Evolutionary conservation across 2,113 vertebrate species (phyloP).

Genomic region (Apteryx mantelli): DNA sequence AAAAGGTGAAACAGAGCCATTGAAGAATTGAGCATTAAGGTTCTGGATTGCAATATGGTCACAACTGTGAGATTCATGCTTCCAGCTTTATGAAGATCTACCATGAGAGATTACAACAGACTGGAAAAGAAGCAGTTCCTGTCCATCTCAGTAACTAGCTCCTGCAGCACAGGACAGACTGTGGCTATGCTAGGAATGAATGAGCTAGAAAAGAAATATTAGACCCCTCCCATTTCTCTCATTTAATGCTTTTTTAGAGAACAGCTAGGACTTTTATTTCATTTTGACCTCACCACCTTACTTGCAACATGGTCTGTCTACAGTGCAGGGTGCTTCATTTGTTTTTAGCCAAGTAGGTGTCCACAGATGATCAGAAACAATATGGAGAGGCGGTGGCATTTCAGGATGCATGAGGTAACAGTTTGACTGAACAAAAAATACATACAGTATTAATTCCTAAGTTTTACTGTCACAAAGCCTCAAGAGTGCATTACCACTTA

Average conservation of each 20-base stretch:
- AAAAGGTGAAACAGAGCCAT: background rate
- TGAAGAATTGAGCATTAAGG: background rate
- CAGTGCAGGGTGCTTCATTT: accelerated
- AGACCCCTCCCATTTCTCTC: background rate
- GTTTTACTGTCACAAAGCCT: background rate
- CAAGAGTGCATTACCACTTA: background rate
- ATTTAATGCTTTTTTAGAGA: background rate
- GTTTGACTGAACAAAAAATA: background rate
- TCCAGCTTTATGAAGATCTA: background rate
- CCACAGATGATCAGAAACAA: background rate
- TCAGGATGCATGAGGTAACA: background rate
- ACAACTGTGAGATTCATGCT: background rate
- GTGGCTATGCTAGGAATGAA: background rate
- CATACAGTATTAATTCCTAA: background rate
- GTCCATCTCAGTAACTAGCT: background rate
- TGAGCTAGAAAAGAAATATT: background rate
- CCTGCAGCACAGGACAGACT: background rate
- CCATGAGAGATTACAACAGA: background rate
- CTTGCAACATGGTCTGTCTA: background rate
- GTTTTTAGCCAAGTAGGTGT: background rate
- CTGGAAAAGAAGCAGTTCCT: background rate
- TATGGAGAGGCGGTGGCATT: background rate
- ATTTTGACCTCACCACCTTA: background rate
- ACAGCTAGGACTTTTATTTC: background rate
- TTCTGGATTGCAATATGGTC: background rate